Percentiles rank a stretch among this genome's conserved stretches.
Conservation (phyloP, 1,140 invertebrate genomes). For the Drosophila tristis region DNA sequence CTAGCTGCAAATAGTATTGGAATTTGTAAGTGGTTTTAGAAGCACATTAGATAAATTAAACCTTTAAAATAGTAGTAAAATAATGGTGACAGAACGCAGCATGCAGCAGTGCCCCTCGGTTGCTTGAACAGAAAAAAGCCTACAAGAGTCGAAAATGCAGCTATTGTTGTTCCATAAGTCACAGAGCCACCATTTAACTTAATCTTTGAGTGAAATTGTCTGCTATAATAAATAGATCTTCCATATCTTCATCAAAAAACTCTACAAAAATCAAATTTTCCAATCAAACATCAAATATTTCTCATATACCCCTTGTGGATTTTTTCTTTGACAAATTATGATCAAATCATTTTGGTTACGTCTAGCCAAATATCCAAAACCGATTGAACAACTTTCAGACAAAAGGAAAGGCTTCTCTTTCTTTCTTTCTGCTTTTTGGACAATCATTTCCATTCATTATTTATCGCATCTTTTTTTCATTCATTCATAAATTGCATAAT, state of each 20-base stretch:
- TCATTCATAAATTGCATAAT: slow-evolving; percentile 65
- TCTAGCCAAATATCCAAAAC: slow-evolving; percentile 17
- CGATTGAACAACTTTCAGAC: slow-evolving; percentile 24
- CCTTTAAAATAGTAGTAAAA: no score
- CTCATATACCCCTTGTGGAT: slow-evolving; percentile 9
- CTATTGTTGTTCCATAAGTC: no score
- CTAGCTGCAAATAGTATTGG: no score
- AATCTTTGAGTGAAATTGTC: no score
- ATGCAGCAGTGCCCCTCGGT: no score
- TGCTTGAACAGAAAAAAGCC: no score
- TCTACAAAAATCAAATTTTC: background rate
- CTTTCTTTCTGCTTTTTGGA: background rate
- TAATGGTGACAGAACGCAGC: no score
- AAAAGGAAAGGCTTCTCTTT: slow-evolving; percentile 29
- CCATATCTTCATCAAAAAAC: background rate
- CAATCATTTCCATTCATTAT: background rate
- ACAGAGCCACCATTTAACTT: no score
- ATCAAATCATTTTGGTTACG: slow-evolving; percentile 46
- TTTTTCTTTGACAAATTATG: slow-evolving; percentile 39
- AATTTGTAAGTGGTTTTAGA: no score
- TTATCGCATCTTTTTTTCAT: slow-evolving; percentile 1
- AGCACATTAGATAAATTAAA: no score
- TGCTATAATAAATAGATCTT: no score
- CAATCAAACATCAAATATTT: slow-evolving; percentile 24
- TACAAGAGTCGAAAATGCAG: no score